These are phyloP conservation scores for Eleutherodactylus coqui DNA, from an alignment of 2,797 vertebrate species.

Conservation along the genomic window DNA sequence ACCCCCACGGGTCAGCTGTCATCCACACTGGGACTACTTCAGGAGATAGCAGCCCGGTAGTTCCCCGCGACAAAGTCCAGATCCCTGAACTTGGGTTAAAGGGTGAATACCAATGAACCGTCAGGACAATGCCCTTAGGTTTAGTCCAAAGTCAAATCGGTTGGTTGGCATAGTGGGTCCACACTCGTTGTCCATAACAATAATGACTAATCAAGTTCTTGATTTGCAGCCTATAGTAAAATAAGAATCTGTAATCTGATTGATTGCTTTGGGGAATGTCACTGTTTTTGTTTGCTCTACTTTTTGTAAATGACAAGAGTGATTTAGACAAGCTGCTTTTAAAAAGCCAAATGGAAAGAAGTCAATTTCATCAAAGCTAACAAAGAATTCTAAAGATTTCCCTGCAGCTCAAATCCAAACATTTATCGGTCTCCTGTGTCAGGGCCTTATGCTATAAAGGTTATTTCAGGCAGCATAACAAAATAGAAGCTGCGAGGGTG, in stretches of 20 bases:
- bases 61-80: too few relatives aligned
- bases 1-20: too few relatives aligned
- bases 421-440: neutral
- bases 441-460: neutral
- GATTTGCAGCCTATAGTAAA: neutral
- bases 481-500: conserved; percentile 27
- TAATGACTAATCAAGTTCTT: neutral
- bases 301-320: neutral
- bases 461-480: conserved; percentile 37
- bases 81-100: too few relatives aligned
- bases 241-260: neutral
- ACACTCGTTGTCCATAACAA: too few relatives aligned
- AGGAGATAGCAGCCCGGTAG: too few relatives aligned
- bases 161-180: too few relatives aligned
- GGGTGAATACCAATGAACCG: too few relatives aligned
- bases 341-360: neutral
- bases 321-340: neutral
- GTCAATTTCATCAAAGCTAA: neutral
- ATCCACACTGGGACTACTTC: too few relatives aligned
- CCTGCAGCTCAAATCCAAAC: conserved; percentile 3
- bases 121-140: too few relatives aligned
- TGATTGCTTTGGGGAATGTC: neutral
- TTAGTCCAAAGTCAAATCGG: too few relatives aligned
- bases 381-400: conserved; percentile 9
- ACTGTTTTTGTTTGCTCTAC: neutral